These are phyloP conservation scores for Planiliza haematocheilus DNA, from an alignment of 2,113 vertebrate genomes.

Conservation along the genomic window DNA sequence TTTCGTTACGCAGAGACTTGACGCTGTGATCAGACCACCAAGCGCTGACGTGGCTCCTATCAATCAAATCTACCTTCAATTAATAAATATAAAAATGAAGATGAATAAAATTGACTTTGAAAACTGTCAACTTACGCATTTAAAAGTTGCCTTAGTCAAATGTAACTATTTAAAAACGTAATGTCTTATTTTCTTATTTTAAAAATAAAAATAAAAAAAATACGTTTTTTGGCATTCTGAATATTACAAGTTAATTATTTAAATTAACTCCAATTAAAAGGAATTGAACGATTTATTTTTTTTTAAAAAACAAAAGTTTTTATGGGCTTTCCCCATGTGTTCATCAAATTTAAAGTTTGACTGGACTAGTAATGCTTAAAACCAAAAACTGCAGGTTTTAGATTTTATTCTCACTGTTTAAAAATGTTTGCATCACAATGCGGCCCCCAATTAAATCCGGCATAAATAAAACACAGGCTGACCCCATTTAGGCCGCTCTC, in stretches of 20 bases:
- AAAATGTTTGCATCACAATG: no score
- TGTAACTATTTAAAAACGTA: background rate
- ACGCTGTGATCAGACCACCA: background rate
- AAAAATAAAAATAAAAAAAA: no score
- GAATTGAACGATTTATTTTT: background rate
- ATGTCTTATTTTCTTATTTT: background rate
- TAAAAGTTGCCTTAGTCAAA: background rate
- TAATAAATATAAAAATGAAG: conserved; percentile 7
- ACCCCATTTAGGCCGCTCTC: background rate
- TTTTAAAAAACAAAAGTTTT: no score
- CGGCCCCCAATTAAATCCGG: no score
- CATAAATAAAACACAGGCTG: background rate
- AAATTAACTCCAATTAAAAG: background rate
- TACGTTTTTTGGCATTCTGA: no score
- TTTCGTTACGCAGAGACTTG: conserved; percentile 28
- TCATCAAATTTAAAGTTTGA: no score
- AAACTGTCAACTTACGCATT: background rate
- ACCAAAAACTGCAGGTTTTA: background rate
- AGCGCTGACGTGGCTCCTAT: conserved; percentile 38
- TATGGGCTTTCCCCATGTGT: no score
- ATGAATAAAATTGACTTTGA: background rate
- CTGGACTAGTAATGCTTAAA: no score
- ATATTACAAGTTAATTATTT: background rate
- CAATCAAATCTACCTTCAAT: background rate
- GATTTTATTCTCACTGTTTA: no score